These are phyloP conservation scores for Pseudochirops corinnae DNA, from an alignment of 2,797 vertebrate genomes.

Conservation along the genomic window DNA sequence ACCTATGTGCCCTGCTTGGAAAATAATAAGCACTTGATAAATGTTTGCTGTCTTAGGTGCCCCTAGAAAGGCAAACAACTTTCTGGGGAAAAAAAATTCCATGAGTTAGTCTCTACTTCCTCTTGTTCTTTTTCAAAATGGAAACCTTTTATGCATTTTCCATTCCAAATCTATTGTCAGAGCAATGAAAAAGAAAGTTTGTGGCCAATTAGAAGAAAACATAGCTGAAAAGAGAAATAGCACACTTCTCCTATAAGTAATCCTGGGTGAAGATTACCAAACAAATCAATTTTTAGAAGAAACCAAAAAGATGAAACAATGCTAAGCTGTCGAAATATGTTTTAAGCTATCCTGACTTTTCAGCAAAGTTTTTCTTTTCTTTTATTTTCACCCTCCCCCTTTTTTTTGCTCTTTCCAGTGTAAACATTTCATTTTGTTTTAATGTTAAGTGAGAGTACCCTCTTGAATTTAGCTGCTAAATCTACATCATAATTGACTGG, in stretches of 20 bases:
- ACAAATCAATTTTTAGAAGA: conserved; percentile 43
- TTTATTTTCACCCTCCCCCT: fast-evolving
- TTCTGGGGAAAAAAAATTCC: neutral
- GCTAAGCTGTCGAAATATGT: neutral
- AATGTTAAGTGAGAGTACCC: neutral
- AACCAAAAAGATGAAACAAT: conserved; percentile 13
- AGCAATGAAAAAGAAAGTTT: neutral
- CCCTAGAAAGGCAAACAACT: neutral
- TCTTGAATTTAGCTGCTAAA: neutral
- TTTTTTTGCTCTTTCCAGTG: neutral
- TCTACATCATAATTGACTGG: neutral
- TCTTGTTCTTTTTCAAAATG: neutral
- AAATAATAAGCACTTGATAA: neutral
- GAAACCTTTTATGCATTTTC: neutral
- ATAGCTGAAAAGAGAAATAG: conserved; percentile 24
- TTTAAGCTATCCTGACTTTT: neutral
- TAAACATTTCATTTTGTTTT: neutral
- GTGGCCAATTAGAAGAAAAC: conserved; percentile 19
- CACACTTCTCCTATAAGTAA: conserved; percentile 8
- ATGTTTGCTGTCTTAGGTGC: neutral
- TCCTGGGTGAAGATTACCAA: conserved; percentile 43
- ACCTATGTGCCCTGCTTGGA: neutral
- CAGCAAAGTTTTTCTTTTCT: fast-evolving
- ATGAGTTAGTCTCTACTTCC: neutral
- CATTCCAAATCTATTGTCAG: conserved; percentile 16